phyloP scores from a whole-genome alignment of 2,888 invertebrate species.

The Coelopa pilipes region DNA sequence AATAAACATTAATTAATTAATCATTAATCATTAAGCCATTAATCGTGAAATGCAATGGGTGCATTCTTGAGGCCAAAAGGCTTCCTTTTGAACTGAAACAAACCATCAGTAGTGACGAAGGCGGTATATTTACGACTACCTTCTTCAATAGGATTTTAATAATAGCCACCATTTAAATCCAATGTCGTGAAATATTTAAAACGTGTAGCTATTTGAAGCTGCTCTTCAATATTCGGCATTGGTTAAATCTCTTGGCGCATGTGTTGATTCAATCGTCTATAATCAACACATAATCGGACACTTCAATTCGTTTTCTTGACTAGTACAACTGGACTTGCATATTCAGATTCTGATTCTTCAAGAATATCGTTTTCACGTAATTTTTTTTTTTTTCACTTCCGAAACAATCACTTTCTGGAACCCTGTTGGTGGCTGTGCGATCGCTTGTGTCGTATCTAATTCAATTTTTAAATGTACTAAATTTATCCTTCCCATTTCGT shows the following conservation, averaged over 20 bases:
- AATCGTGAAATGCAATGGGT: conserved; percentile 8
- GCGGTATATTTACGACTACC: not conserved
- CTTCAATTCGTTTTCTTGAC: conserved; percentile 3
- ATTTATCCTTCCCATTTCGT: too few relatives aligned
- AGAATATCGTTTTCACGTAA: not conserved
- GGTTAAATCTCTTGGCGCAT: not conserved
- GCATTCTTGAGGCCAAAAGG: conserved; percentile 20
- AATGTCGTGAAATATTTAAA: not conserved
- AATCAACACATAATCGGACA: not conserved
- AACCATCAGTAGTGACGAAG: conserved; percentile 19
- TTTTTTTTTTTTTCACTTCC: not conserved
- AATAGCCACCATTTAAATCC: conserved; percentile 5
- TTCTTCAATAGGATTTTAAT: not conserved
- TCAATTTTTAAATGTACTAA: too few relatives aligned
- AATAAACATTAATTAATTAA: not conserved
- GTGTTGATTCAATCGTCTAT: conserved; percentile 5
- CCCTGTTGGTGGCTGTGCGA: too few relatives aligned
- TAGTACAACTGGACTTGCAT: conserved; percentile 4
- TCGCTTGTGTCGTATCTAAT: too few relatives aligned
- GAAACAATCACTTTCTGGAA: not conserved
- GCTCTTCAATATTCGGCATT: conserved; percentile 2
- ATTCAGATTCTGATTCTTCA: not conserved
- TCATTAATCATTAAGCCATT: conserved; percentile 5
- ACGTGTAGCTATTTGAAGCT: not conserved
- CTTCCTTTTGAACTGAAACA: conserved; percentile 4